These are phyloP conservation scores for Drosophila sucinea DNA, from an alignment of 1,140 invertebrate species.

Conservation along the genomic window DNA sequence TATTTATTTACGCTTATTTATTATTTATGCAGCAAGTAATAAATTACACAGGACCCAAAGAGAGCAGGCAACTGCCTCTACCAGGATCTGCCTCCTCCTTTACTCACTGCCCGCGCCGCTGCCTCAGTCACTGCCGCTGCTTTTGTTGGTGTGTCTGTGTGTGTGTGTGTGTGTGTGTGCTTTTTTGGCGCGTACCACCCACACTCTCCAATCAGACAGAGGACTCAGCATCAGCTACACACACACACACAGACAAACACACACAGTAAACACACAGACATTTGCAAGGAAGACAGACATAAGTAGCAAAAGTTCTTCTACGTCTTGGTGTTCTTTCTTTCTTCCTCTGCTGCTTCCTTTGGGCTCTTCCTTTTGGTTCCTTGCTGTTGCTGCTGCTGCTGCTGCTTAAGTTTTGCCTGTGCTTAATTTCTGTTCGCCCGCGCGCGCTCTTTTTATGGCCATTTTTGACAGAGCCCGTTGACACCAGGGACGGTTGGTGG, in stretches of 20 bases:
- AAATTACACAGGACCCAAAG: constrained; percentile 64
- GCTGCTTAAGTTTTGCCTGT: constrained; percentile 54
- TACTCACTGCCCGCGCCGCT: constrained; percentile 5
- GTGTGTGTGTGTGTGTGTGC: constrained; percentile 61
- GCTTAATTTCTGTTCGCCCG: constrained; percentile 59
- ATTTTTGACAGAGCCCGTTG: constrained; percentile 24
- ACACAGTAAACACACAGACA: neutral
- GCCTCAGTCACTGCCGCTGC: constrained; percentile 19
- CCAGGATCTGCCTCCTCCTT: constrained; percentile 19
- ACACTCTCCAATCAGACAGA: constrained; percentile 24
- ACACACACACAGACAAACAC: constrained; percentile 6
- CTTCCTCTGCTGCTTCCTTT: constrained; percentile 14
- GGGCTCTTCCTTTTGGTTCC: neutral
- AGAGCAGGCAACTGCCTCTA: constrained; percentile 45
- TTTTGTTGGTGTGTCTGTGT: constrained; percentile 24
- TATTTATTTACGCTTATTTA: constrained; percentile 83
- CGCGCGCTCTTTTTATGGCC: constrained; percentile 63
- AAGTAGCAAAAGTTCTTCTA: constrained; percentile 18
- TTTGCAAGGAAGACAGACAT: neutral
- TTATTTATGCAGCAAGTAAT: constrained; percentile 81
- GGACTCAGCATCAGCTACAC: constrained; percentile 11
- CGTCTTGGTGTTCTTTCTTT: constrained; percentile 8
- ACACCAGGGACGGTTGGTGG: neutral
- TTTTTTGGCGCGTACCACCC: constrained; percentile 75
- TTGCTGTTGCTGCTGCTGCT: constrained; percentile 17